Base-by-base conservation (phyloP, 1,140 invertebrate genomes). In the Lepidostoma basale region DNA sequence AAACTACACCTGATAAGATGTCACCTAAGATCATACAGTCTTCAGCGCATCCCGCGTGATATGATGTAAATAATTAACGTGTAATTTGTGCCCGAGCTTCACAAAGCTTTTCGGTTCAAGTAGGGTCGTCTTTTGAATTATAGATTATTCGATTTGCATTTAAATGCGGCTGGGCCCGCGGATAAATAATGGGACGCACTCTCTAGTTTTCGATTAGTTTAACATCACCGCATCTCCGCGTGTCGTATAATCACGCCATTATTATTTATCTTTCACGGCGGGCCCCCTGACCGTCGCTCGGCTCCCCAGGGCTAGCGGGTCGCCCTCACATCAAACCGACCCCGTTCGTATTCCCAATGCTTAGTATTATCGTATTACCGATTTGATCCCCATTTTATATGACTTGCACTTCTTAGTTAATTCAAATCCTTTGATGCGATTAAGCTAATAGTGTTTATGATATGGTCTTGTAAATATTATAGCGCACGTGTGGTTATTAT, bases 121-220 rank as follows among this genome's bases (percentile, higher is more conserved):
- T 28, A 20, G 52, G 52, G 52, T 56, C 14, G 36, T 12, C 58
- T 22, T 60, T 60, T 68, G 58, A 40, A 68, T 62, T 58, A 69
- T 69, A 62, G 22, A 69, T 30, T 42, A 9, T 54, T 69, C 67
- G 52, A 69, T 69, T 69, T 69, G 62, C 67, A 69, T 69, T 42
- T 54, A 63, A 64, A 69, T 64, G 60, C 40, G 56, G 58, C 33
- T 20, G 39, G 52, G 22, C 44, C 16, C 28, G 40, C 62, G 52
- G 42, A 36, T 70, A 70, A 65, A 70, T 65, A 65, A 65, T 58
- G 52, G 30, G 68, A 70, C 68, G 62, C 62, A 59, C 62, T 47
- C 45, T 62, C 69, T 67, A 70, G 69, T 70, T 70, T 70, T 70
- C 69, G 69, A 70, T 70, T 70, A 70, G 69, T 62, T 62, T 56